phyloP scores from a whole-genome alignment of 2,113 vertebrate genomes.

The Ochotona princeps region DNA sequence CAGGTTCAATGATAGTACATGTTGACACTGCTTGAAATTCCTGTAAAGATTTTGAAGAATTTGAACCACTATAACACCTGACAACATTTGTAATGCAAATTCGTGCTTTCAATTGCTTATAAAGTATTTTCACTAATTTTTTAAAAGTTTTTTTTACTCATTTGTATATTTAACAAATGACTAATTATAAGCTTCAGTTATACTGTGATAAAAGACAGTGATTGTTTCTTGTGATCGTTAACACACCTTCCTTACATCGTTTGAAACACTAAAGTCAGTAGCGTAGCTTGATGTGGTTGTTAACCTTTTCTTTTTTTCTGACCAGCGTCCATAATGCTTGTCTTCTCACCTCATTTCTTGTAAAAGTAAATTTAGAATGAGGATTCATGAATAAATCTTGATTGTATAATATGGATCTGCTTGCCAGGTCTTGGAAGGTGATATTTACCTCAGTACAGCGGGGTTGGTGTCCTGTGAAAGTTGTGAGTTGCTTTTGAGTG shows the following conservation, averaged over 20 bases:
- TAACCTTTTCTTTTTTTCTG: conserved; percentile 26
- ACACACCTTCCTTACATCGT: not conserved
- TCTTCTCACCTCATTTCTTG: not conserved
- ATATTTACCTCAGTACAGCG: not conserved
- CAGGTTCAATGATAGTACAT: conserved; percentile 21
- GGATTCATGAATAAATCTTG: not conserved
- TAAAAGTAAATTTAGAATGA: conserved; percentile 5
- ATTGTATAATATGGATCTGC: not conserved
- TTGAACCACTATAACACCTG: not conserved
- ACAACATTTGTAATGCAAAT: conserved; percentile 30
- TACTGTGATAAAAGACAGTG: not conserved
- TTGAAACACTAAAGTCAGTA: not conserved
- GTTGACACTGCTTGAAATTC: conserved; percentile 49
- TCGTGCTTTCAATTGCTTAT: conserved; percentile 20
- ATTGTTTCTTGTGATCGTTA: not conserved
- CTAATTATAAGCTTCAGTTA: conserved; percentile 38
- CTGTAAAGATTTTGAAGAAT: conserved; percentile 55
- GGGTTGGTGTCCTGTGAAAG: not conserved
- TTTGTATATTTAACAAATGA: not conserved
- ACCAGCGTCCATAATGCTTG: not conserved
- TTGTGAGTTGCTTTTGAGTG: not conserved
- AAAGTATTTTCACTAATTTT: conserved; percentile 38
- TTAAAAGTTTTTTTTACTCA: not conserved
- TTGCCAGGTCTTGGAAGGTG: conserved; percentile 16
- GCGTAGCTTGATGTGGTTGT: conserved; percentile 6